A percentile compares a stretch with the other conserved stretches of the same genome.
Conservation (phyloP, 2,113 vertebrate genomes). For the Eidolon helvum region DNA sequence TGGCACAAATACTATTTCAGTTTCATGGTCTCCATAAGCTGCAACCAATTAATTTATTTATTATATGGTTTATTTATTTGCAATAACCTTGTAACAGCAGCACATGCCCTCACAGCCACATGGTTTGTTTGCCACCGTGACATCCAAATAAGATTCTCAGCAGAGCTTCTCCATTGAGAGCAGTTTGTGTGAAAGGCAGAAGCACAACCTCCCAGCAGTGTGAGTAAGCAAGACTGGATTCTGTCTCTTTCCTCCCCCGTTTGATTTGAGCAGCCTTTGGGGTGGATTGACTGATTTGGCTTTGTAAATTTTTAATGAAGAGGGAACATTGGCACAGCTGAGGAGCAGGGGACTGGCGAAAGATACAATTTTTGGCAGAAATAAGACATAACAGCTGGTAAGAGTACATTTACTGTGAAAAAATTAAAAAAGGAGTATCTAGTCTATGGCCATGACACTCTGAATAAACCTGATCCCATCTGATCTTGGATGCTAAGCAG, state of each 20-base stretch:
- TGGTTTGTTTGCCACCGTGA: not conserved
- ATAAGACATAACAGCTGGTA: constrained; percentile 35
- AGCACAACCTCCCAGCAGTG: not conserved
- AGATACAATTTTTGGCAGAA: constrained; percentile 50
- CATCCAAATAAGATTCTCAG: not conserved
- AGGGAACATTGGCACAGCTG: constrained; percentile 61
- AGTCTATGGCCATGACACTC: too few relatives aligned
- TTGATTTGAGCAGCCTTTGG: constrained; percentile 27
- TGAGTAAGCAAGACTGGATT: not conserved
- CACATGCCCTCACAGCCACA: not conserved
- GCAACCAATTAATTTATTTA: not conserved
- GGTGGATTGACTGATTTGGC: constrained; percentile 40
- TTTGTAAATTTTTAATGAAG: constrained; percentile 64
- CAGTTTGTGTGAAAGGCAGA: not conserved
- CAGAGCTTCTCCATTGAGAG: not conserved
- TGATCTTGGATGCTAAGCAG: too few relatives aligned
- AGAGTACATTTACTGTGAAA: not conserved
- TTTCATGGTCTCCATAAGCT: not conserved
- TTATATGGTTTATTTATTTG: not conserved
- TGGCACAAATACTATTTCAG: not conserved
- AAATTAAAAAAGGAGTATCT: not conserved
- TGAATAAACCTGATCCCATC: too few relatives aligned
- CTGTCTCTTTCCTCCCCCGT: not conserved
- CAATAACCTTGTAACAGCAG: not conserved
- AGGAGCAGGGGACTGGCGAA: constrained; percentile 22